Evolutionary conservation across 2,797 vertebrate genomes (phyloP), one percentile per base, ranked within the genome.

Genomic region (Lophius americanus): DNA sequence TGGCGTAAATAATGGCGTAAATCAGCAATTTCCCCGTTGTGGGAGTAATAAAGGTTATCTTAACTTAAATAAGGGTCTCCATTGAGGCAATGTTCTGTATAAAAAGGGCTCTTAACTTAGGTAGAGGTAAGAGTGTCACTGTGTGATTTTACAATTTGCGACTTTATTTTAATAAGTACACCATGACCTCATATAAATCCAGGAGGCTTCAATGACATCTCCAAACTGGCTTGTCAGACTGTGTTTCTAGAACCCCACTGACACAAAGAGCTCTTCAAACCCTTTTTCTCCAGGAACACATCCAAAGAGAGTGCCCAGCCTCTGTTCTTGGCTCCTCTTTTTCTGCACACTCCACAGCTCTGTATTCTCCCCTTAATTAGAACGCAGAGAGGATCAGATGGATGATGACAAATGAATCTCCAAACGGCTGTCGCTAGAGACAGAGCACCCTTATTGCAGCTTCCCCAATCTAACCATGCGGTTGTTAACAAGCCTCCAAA

Each of bases 351-450:
- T 52, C 56, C 47, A 33, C 41, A 58, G 63, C 64, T 47, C 50
- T 69, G 54, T 75, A 61, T 80, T 78, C 63, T 76, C 42, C 51
- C 84, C 70, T 81, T 86, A 85, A 88, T 90, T 82, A 90, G 69
- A 79, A 86, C 77, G 67, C 55, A 74, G 61, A 77, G 52, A 63
- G 66, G 53, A 68, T 84, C 66, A 59, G 73, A 79, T 68, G 61
- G 64, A 78, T 75, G 69, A 70, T 79, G 81, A 90, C 75, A 86
- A 85, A 88, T 84, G 56, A 81, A 85, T 70, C 66, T 85, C 61
- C 62, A 73, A 78, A 58, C 3, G 48, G 60, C 71, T 69, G 69
- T 60, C 43, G 41, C 58, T 37, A 36, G 60, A 69, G 71, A 83
- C 42, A 38, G 63, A 81, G 51, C 77, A 71, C 70, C 74, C 78